Percentiles rank a stretch among this genome's conserved stretches.
Conservation (phyloP, 2,888 invertebrate genomes). For the Chrysina gloriosa region DNA sequence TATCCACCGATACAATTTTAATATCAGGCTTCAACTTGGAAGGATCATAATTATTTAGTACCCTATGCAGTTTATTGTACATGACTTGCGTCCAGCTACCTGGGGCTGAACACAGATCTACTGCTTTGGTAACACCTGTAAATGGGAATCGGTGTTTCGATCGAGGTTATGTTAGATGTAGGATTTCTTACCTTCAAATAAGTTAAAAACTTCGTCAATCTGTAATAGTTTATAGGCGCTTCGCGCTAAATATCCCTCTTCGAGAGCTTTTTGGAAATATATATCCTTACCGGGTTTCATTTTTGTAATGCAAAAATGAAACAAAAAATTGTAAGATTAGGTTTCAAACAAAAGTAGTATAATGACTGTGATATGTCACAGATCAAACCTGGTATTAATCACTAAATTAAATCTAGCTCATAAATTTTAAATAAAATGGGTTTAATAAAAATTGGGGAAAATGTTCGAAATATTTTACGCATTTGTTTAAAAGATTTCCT, state of each 20-base stretch:
- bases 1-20: constrained; percentile 32
- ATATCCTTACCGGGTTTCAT: constrained; percentile 34
- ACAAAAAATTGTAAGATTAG: no score
- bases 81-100: constrained; percentile 40
- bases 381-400: no score
- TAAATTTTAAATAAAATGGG: no score
- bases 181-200: constrained; percentile 36
- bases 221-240: constrained; percentile 40
- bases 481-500: no score
- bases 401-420: no score
- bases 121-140: constrained; percentile 29
- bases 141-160: neutral
- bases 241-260: constrained; percentile 36
- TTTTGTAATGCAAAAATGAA: neutral
- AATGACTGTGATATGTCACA: neutral
- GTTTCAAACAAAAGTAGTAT: no score
- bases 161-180: no score
- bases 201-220: constrained; percentile 34
- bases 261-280: constrained; percentile 37
- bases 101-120: constrained; percentile 38
- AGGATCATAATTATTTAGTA: constrained; percentile 28
- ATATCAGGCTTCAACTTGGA: constrained; percentile 16
- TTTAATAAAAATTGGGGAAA: no score
- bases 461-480: no score
- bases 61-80: constrained; percentile 33